These are phyloP conservation scores for Parotocinclus haroldoi DNA, from an alignment of 2,797 vertebrate genomes.

Conservation along the genomic window DNA sequence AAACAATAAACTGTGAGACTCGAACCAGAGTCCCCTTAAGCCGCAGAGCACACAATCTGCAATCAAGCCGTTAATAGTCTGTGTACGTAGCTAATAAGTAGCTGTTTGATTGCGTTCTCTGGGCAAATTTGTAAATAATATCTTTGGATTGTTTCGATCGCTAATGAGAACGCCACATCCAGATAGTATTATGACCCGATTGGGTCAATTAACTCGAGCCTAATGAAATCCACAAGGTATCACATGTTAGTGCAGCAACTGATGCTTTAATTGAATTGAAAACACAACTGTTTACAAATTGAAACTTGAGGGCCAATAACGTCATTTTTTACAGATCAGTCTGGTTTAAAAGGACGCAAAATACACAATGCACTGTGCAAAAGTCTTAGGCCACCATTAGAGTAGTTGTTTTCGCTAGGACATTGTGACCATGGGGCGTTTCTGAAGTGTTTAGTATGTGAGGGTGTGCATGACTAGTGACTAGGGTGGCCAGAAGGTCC, in stretches of 20 bases:
- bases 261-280: not conserved
- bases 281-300: not conserved
- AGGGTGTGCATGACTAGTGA: no score
- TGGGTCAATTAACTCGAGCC: not conserved
- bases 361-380: no score
- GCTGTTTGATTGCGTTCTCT: conserved; percentile 41
- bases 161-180: conserved; percentile 19
- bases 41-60: conserved; percentile 55
- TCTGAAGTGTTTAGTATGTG: no score
- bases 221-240: not conserved
- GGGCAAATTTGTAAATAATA: conserved; percentile 24
- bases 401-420: no score
- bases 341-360: no score
- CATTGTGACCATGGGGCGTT: no score
- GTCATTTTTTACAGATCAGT: no score
- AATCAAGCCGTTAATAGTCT: conserved; percentile 63
- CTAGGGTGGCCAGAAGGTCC: no score
- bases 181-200: conserved; percentile 7
- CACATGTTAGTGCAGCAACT: not conserved
- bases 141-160: conserved; percentile 17
- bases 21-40: conserved; percentile 50
- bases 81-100: conserved; percentile 56
- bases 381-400: no score
- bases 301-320: conserved; percentile 1
- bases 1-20: conserved; percentile 54